Evolutionary conservation across 2,113 vertebrate genomes (phyloP), one percentile per base, ranked within the genome.

Genomic region (Pelecanoides urinatrix): DNA sequence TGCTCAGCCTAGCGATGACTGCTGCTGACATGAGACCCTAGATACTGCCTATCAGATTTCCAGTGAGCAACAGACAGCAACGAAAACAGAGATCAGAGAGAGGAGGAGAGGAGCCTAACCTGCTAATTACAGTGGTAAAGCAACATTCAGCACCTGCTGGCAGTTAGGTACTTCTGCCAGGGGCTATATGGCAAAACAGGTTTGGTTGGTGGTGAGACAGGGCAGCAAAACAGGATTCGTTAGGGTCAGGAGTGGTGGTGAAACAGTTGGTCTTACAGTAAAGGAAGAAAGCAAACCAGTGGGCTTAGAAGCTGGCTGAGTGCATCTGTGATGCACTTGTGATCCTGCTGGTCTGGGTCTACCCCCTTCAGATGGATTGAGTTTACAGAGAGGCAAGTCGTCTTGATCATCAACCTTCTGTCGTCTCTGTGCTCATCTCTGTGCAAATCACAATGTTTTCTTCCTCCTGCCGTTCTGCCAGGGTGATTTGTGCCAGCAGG

Each of bases 401-500:
- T 32, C 77, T 32, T 10, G 20, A 71, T 47, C 65, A 63, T 25
- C 91, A 49, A 76, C 87, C 65, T 65, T 75, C 73, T 72, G 89
- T 9, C 4, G 0, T 26, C 42, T 50, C 89, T 15, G 22, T 4
- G 27, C 76, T 49, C 42, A 18, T 53, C 67, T 56, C 86, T 9
- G 62, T 44, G 77, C 74, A 90, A 86, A 94, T 79, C 67, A 56
- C 66, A 10, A 7, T 25, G 53, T 83, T 91, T 88, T 79, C 94
- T 44, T 88, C 81, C 77, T 76, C 50, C 63, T 1, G 8, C 83
- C 1, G 4, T n/a, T 42, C 70, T 90, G 91, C 83, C 91, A 44
- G 89, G 92, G 89, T 91, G 93, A 95, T 95, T 89, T 91, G 80
- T 90, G 95, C 79, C 94, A 94, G 92, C 91, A 32, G 94, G 96